Base-by-base conservation (phyloP, 2,888 invertebrate genomes). In the Epirrhoe tristata region DNA sequence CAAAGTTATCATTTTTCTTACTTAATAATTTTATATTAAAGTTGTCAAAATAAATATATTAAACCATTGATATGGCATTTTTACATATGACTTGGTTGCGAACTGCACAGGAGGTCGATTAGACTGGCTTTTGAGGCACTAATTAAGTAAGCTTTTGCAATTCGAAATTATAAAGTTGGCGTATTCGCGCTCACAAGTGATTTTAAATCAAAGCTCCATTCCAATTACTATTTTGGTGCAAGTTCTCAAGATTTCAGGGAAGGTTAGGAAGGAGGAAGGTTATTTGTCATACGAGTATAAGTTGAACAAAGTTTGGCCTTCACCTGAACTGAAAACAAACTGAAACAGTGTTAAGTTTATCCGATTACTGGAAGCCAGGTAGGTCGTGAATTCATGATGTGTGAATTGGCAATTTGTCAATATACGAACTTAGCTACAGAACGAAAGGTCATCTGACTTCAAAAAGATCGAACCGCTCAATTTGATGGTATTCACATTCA, bases 1-100 rank as follows among this genome's bases (percentile, higher is more conserved):
- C 62, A 63, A 67, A 67, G 62, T 55, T 61, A 46, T 61, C 16
- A 64, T 34, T 51, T 52, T 59, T 48, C 10, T 6, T 52, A 52
- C 5, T 46, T 16, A 59, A 24, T 51, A 50, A n/a, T n/a, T 52
- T 58, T 64, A 53, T 46, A 31, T 24, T 48, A 6, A 34, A 53
- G 24, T 36, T 34, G 16, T 50, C 34, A 58, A 52, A 57, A 57
- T 32, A 52, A 36, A 36, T 24, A 17, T 52, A 52, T 52, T n/a
- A n/a, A 39, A 24, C 31, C 10, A 24, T 14, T 36, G 10, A 3
- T 34, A 34, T 12, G 39, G 39, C 3, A 36, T 36, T 36, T 36
- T 8, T 8, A 36, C 8, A 36, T 8, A 24, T 2, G 24, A 24
- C 1, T 24, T 24, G 24, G 24, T 24, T 24, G 24, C 24, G 24